Percentiles rank a stretch among this genome's conserved stretches.
Conservation (phyloP, 37 sponge, comb jelly and placozoan genomes). For the Halichondria panicea region DNA sequence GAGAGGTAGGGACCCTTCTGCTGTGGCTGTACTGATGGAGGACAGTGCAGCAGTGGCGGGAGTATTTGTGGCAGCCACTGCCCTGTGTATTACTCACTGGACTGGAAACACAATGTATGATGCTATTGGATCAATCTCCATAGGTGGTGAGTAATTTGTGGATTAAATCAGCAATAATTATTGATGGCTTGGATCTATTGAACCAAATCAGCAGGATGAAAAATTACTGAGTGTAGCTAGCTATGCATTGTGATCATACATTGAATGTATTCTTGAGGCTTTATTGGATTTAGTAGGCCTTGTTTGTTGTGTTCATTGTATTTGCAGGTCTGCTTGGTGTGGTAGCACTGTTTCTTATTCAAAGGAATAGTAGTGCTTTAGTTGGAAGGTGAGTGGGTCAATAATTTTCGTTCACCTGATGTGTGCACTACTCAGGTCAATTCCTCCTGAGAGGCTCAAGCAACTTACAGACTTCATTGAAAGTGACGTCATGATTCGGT, state of each 20-base stretch:
- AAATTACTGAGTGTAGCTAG: no score
- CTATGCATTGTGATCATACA: no score
- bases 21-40: constrained; percentile 96
- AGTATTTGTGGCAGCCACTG: constrained; percentile 74
- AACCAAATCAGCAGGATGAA: no score
- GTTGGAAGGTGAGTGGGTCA: constrained; percentile 79
- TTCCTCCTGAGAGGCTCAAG: constrained; percentile 68
- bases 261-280: neutral
- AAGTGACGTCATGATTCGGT: constrained; percentile 79
- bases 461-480: constrained; percentile 75
- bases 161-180: no score
- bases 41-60: constrained; percentile 97
- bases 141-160: constrained; percentile 85
- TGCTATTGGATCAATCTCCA: constrained; percentile 89
- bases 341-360: constrained; percentile 93
- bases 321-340: constrained; percentile 81
- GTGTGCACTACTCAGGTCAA: constrained; percentile 52
- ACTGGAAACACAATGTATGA: constrained; percentile 93
- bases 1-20: constrained; percentile 91
- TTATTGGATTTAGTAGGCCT: neutral
- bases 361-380: constrained; percentile 93
- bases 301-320: neutral
- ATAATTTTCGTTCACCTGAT: neutral
- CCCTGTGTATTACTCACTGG: constrained; percentile 73
- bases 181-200: no score